Base-by-base conservation (phyloP, 2,888 invertebrate species). In the Protodeltote pygarga region DNA sequence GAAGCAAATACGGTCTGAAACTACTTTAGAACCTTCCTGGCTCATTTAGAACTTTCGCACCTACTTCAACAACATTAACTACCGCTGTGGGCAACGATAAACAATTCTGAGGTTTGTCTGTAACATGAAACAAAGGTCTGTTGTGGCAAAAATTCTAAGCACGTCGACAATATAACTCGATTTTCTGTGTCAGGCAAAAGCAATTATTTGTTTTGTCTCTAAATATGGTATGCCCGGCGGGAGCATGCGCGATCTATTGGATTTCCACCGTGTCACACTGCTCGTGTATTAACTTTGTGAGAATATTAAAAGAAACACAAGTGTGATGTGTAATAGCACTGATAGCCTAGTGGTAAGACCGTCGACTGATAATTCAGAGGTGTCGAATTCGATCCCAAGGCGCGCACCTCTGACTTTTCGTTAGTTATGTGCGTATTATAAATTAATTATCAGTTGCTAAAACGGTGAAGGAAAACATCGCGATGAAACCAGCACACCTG, bases 141-240 rank as follows among this genome's bases (percentile, higher is more conserved):
- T 35, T 52, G 33, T 27, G 27, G 21, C 17, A 57, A 63, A 63
- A 61, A 76, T 70, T 72, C 71, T 41, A 42, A 55, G 65, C 80
- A 81, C 79, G 80, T 74, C 58, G 59, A 45, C 40, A 34, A 55
- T 62, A 73, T 81, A 82, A 81, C 74, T 75, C 65, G 62, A 79
- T 79, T 81, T 64, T 54, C 62, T 46, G 49, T 73, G 75, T 71
- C 77, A 75, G 65, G 67, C 60, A 59, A 75, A 79, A 74, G 70
- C 79, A 81, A 82, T 81, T 83, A 83, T 75, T 68, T 78, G 70
- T 73, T 66, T 66, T 71, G 64, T 67, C 66, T 71, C 71, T 73
- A 75, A 74, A 75, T 72, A 75, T 73, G 67, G 46, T 33, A 42
- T 59, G 48, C 51, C 45, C 49, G 46, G n/a, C 13, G 49, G 37